Percentiles rank a stretch among this genome's conserved stretches.
These are phyloP conservation scores for Nannobrachium achirus DNA, from an alignment of 2,113 vertebrate genomes.

Conservation along the genomic window DNA sequence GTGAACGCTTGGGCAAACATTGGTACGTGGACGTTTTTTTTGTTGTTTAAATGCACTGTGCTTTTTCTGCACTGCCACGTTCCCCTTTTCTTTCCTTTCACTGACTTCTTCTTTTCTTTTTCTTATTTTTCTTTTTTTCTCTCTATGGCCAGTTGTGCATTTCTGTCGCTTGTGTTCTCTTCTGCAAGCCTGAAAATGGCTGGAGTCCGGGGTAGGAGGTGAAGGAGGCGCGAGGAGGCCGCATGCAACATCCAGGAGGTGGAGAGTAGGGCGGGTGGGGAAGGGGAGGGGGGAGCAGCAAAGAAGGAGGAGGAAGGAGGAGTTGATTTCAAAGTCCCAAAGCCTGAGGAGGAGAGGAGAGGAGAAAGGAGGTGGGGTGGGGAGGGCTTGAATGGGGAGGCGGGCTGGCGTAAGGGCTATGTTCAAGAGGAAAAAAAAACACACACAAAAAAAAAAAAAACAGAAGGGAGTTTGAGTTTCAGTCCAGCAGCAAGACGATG, in stretches of 20 bases:
- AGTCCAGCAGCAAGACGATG: conserved; percentile 80
- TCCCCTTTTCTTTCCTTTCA: too few relatives aligned
- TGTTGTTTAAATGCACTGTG: not conserved
- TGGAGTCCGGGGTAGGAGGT: conserved; percentile 65
- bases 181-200: conserved; percentile 53
- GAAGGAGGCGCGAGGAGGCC: conserved; percentile 62
- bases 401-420: conserved; percentile 72
- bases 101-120: not conserved
- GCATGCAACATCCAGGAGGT: conserved; percentile 79
- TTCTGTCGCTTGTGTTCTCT: conserved; percentile 37
- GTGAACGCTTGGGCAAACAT: too few relatives aligned
- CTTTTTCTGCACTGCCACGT: not conserved
- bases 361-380: conserved; percentile 47
- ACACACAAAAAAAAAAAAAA: not conserved
- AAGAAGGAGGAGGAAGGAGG: conserved; percentile 48
- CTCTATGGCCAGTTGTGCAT: conserved; percentile 25
- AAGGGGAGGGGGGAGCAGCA: conserved; percentile 56
- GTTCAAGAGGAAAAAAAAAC: conserved; percentile 75
- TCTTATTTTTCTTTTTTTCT: conserved; percentile 2
- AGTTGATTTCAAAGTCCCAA: conserved; percentile 69
- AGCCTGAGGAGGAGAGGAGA: conserved; percentile 55
- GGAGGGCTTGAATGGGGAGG: conserved; percentile 45
- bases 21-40: not conserved
- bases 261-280: conserved; percentile 36
- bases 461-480: conserved; percentile 72